Conservation (phyloP, 2,888 invertebrate species). For the Callosobruchus maculatus region DNA sequence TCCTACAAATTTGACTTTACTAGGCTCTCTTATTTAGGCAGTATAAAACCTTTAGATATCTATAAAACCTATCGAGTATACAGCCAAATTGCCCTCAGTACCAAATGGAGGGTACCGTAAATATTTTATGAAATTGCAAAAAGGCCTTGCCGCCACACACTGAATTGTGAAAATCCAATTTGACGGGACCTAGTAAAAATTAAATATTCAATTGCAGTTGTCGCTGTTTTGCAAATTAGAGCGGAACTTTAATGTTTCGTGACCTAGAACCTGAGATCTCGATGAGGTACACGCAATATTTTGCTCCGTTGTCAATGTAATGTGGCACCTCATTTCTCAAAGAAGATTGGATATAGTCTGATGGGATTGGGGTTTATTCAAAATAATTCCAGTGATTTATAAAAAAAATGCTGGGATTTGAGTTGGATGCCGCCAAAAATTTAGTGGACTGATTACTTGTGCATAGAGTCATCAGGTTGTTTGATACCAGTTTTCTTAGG, state of each 20-base stretch:
- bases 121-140: neutral
- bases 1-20: too few species aligned
- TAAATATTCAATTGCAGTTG: slow-evolving; percentile 12
- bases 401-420: too few species aligned
- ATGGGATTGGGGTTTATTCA: too few species aligned
- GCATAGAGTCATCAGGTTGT: too few species aligned
- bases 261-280: neutral
- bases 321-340: too few species aligned
- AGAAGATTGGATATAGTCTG: too few species aligned
- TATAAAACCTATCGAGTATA: neutral
- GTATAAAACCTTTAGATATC: too few species aligned
- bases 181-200: slow-evolving; percentile 17
- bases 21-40: too few species aligned
- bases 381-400: too few species aligned
- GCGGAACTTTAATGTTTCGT: neutral
- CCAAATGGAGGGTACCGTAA: neutral
- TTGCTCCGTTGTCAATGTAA: neutral
- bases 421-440: too few species aligned
- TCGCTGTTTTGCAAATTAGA: neutral
- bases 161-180: slow-evolving; percentile 23
- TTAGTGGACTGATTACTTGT: too few species aligned
- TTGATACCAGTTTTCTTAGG: too few species aligned
- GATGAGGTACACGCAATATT: neutral
- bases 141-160: neutral
- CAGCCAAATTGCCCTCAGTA: neutral